A percentile compares a stretch with the other conserved stretches of the same genome.
These are phyloP conservation scores for Thelohanellus kitauei DNA, from an alignment of 30 jellyfish, hydroid and myxozoan genomes.

Conservation along the genomic window DNA sequence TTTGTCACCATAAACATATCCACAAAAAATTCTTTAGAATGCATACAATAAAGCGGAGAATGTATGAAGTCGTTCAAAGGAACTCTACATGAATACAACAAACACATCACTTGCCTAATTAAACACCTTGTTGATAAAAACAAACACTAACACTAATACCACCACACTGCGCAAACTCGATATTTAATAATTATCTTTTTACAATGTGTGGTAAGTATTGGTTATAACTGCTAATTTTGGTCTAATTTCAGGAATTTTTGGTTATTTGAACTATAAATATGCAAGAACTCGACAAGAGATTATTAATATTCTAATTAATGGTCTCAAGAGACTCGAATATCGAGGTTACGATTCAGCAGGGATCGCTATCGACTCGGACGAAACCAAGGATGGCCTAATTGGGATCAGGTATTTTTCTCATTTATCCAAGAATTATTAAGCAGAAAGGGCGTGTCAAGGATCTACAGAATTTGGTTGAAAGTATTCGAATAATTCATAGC, in stretches of 20 bases:
- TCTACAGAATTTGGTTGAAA: not conserved
- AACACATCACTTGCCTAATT: too few relatives aligned
- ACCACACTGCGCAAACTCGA: too few relatives aligned
- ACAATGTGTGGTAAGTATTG: too few relatives aligned
- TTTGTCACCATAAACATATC: too few relatives aligned
- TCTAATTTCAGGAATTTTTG: slow-evolving; percentile 49
- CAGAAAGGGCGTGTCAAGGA: not conserved
- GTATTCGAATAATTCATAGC: slow-evolving; percentile 6
- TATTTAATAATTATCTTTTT: too few relatives aligned
- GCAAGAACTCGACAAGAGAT: slow-evolving; percentile 30
- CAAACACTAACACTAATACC: too few relatives aligned
- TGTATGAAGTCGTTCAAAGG: too few relatives aligned
- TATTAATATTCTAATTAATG: slow-evolving; percentile 34
- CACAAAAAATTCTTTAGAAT: too few relatives aligned
- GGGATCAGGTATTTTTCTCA: slow-evolving; percentile 4
- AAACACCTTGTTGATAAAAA: too few relatives aligned
- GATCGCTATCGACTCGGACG: not conserved
- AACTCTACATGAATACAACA: too few relatives aligned
- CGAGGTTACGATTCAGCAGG: slow-evolving; percentile 96
- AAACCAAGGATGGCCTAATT: slow-evolving; percentile 9
- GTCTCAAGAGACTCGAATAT: slow-evolving; percentile 62
- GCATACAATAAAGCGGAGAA: too few relatives aligned
- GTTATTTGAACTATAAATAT: slow-evolving; percentile 40
- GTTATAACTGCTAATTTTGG: too few relatives aligned
- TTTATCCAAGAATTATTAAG: not conserved